These are phyloP conservation scores for Musca vetustissima DNA, from an alignment of 1,140 invertebrate genomes.

Conservation along the genomic window DNA sequence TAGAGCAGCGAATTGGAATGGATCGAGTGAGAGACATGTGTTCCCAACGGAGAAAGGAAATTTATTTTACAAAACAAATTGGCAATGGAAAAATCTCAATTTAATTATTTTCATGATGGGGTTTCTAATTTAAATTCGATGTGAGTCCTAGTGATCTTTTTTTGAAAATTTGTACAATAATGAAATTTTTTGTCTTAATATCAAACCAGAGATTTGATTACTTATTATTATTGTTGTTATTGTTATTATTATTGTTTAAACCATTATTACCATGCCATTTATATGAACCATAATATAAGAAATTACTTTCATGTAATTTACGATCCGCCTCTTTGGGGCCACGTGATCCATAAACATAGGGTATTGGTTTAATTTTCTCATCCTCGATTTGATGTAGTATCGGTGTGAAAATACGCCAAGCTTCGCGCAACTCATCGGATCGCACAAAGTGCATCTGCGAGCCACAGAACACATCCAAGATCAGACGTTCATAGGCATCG, in stretches of 20 bases:
- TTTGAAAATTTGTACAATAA: too few species aligned
- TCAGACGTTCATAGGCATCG: slow-evolving; percentile 96
- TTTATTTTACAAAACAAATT: too few species aligned
- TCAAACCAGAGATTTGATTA: too few species aligned
- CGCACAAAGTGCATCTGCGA: slow-evolving; percentile 99
- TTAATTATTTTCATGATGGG: too few species aligned
- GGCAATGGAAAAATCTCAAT: too few species aligned
- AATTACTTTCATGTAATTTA: slow-evolving; percentile 77
- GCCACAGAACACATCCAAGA: slow-evolving; percentile 96
- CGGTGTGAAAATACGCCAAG: slow-evolving; percentile 98
- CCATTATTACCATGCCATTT: slow-evolving; percentile 70
- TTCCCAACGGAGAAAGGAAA: too few species aligned
- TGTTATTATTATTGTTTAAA: background rate
- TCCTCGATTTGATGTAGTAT: slow-evolving; percentile 86
- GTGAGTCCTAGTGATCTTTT: too few species aligned
- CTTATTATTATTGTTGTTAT: too few species aligned
- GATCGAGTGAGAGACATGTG: too few species aligned
- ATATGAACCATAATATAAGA: slow-evolving; percentile 94
- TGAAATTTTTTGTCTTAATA: too few species aligned
- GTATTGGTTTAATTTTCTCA: slow-evolving; percentile 75
- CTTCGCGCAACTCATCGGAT: slow-evolving; percentile 93
- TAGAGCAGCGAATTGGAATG: too few species aligned
- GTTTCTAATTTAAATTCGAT: too few species aligned
- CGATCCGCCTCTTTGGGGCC: slow-evolving; percentile 89
- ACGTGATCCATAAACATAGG: slow-evolving; percentile 86